A percentile compares a stretch with the other conserved stretches of the same genome.
Evolutionary conservation across 2,888 invertebrate genomes (phyloP).

Genomic region (Sepioteuthis lessoniana): DNA sequence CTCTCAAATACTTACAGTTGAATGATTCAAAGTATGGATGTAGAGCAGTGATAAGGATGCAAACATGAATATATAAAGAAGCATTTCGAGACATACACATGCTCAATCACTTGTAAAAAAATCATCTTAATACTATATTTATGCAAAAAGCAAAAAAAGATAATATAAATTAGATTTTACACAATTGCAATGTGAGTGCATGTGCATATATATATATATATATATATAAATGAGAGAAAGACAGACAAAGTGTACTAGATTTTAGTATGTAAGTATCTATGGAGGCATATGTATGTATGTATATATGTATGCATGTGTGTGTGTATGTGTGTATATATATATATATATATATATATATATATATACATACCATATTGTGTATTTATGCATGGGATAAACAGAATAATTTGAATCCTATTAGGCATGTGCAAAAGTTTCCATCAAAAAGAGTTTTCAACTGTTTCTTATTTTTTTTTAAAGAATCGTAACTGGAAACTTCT

Average conservation of each 20-base stretch:
- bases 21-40: not conserved
- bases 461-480: no score
- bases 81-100: not conserved
- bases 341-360: slow-evolving; percentile 23
- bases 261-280: no score
- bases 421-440: no score
- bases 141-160: not conserved
- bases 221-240: no score
- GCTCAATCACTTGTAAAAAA: not conserved
- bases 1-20: not conserved
- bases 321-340: not conserved
- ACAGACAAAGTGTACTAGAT: no score
- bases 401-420: no score
- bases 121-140: not conserved
- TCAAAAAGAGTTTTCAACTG: no score
- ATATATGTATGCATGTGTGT: no score
- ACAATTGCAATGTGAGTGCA: not conserved
- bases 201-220: not conserved
- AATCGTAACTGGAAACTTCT: no score
- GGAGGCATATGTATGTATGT: no score
- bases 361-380: no score
- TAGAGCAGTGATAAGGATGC: not conserved
- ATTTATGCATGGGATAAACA: no score
- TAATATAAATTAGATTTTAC: not conserved
- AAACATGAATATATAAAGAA: not conserved